phyloP scores from a whole-genome alignment of 2,113 vertebrate species.

The Xenus cinereus region DNA sequence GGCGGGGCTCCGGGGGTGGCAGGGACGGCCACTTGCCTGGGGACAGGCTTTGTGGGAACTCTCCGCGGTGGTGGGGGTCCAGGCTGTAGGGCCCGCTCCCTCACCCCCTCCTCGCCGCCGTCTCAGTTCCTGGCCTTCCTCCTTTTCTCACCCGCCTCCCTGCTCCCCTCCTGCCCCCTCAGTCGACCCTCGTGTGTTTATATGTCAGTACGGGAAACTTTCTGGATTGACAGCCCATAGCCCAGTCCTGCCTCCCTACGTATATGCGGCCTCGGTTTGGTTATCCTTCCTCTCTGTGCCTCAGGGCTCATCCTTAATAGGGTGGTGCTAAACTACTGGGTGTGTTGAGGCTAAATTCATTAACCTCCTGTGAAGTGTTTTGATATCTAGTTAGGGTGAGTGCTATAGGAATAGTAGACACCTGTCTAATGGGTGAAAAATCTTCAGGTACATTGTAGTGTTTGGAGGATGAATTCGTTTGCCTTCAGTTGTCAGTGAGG shows the following conservation, averaged over 20 bases:
- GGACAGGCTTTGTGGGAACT: not conserved
- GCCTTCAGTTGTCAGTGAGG: not conserved
- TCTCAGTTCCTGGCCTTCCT: not conserved
- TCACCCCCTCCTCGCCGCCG: not conserved
- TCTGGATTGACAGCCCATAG: rapidly evolving
- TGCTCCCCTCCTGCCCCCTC: not conserved
- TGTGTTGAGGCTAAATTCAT: constrained; percentile 27
- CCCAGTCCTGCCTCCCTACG: not conserved
- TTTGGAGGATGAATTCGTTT: not conserved
- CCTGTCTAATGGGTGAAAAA: not conserved
- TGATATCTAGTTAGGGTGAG: not conserved
- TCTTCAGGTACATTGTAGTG: not conserved
- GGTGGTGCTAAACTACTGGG: not conserved
- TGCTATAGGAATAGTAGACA: not conserved
- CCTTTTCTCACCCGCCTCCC: not conserved
- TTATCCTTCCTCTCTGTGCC: not conserved
- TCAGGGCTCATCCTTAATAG: constrained; percentile 6
- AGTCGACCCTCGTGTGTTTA: rapidly evolving
- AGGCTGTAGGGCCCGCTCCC: not conserved
- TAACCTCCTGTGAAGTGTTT: not conserved
- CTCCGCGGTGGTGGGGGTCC: rapidly evolving
- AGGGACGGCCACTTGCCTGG: not conserved
- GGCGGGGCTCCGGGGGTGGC: not conserved
- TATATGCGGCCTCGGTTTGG: not conserved
- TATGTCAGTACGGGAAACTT: not conserved